Base-by-base conservation (phyloP, 1,140 invertebrate genomes). In the Brachionus plicatilis region DNA sequence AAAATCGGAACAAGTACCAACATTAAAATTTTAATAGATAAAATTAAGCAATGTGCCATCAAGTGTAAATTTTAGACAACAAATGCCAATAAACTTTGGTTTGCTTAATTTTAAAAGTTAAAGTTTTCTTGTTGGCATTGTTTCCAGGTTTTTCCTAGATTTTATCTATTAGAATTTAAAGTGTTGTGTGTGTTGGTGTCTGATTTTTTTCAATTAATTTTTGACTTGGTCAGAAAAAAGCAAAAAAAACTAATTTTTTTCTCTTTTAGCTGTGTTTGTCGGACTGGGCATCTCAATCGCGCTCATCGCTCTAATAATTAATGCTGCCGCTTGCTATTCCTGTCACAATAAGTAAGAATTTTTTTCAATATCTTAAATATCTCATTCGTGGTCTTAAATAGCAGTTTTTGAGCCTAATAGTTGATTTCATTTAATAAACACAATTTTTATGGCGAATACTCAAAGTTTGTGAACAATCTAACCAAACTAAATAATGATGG, bases 251-350 rank as follows among this genome's bases (percentile, higher is more conserved):
- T 29, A 45, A 47, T 65, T 68, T 82, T 60, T 68, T 65, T 68
- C 33, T 68, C n/a, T 82, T 82, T 80, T 37, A 82, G 79, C 79
- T 20, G 53, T 82, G 37, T 82, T 82, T 60, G 79, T 82, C 29
- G 79, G 79, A 82, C 53, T 82, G 17, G 79, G 79, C 33, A 65
- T 82, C n/a, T 82, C 79, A 82, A 56, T 82, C n/a, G 79, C 79
- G 33, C 33, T 82, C 33, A 45, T 82, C 4, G 79, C 79, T 20
- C 33, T 82, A 14, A 68, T 82, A 33, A 82, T 82, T 12, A 82
- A 82, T 47, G 79, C 79, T 45, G 79, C 79, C 9, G 60, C 60
- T 24, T 82, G 79, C 79, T 82, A 82, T 47, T 82, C 79, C n/a
- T 82, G 79, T 60, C 79, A 82, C 29, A 82, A 82, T 65, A 82